Percentiles rank a stretch among this genome's conserved stretches.
phyloP scores from a whole-genome alignment of 2,113 vertebrate species.

The Acinonyx jubatus region DNA sequence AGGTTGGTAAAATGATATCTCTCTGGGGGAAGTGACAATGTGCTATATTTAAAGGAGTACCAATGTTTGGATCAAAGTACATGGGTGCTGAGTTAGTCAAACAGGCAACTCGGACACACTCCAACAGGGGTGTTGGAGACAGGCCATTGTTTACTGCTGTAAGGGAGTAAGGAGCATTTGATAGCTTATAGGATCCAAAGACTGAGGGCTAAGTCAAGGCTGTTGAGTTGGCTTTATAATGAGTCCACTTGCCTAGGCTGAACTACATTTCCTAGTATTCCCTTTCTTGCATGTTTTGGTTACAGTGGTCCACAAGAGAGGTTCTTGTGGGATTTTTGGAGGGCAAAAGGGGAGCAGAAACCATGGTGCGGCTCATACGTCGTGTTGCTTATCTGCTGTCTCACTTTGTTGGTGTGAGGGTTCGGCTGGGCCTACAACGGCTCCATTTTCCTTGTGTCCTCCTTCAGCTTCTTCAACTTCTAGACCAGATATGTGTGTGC shows the following conservation, averaged over 20 bases:
- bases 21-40: background rate
- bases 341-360: background rate
- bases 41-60: background rate
- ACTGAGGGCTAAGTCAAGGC: background rate
- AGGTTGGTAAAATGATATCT: background rate
- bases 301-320: background rate
- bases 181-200: background rate
- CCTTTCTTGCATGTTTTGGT: background rate
- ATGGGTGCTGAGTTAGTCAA: background rate
- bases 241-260: background rate
- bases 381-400: background rate
- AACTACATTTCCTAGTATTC: conserved; percentile 27
- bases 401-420: background rate
- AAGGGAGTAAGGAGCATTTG: background rate
- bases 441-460: background rate
- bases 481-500: background rate
- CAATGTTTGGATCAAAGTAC: background rate
- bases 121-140: background rate
- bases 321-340: background rate
- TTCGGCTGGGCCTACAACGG: background rate
- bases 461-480: background rate
- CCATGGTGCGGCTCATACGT: background rate
- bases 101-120: background rate
- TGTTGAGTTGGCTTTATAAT: background rate
- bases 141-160: background rate